These are phyloP conservation scores for Vidua macroura DNA, from an alignment of 2,113 vertebrate genomes.

Conservation along the genomic window DNA sequence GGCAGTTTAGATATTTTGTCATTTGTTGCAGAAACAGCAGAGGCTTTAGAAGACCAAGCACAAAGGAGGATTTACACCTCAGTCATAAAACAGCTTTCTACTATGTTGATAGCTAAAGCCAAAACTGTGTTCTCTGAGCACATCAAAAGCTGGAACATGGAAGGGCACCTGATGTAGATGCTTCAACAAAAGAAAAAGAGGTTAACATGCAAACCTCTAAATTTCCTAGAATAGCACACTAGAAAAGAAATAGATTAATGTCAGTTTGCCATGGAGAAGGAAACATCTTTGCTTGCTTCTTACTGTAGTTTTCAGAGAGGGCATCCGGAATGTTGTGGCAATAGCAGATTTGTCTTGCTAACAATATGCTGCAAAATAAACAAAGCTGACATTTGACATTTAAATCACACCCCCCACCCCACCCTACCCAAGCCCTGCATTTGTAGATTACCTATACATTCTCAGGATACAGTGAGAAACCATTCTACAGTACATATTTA, in stretches of 20 bases:
- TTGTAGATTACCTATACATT: slow-evolving; percentile 65
- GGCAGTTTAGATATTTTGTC: background rate
- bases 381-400: background rate
- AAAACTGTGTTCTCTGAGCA: background rate
- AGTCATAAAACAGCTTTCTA: slow-evolving; percentile 13
- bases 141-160: background rate
- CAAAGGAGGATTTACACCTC: slow-evolving; percentile 15
- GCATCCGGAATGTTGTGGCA: slow-evolving; percentile 56
- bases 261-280: slow-evolving; percentile 17
- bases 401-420: slow-evolving; percentile 13
- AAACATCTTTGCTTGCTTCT: slow-evolving; percentile 19
- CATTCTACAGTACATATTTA: slow-evolving; percentile 70
- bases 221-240: slow-evolving; percentile 47
- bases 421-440: background rate
- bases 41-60: slow-evolving; percentile 23
- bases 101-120: background rate
- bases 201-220: background rate
- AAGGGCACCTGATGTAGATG: background rate
- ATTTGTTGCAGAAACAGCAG: background rate
- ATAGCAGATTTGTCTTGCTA: slow-evolving; percentile 48
- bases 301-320: slow-evolving; percentile 19
- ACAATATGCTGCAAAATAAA: slow-evolving; percentile 67
- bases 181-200: background rate
- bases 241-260: slow-evolving; percentile 21
- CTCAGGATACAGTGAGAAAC: slow-evolving; percentile 60